Evolutionary conservation across 2,797 vertebrate genomes (phyloP), one percentile per base, ranked within the genome.

Genomic region (Meda fulgida): DNA sequence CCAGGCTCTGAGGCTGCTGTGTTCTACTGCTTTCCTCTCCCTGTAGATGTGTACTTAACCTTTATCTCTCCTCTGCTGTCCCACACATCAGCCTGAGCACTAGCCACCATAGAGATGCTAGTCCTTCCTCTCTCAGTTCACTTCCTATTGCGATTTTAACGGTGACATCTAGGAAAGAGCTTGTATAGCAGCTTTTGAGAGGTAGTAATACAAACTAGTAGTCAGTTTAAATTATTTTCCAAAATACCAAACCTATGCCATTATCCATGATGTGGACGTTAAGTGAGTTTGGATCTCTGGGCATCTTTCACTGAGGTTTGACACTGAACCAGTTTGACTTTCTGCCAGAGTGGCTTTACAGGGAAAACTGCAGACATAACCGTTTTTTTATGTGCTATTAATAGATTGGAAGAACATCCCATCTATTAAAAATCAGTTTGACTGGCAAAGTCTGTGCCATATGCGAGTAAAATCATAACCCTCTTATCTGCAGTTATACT

Each of bases 51-150:
- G 71, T 87, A 87, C 89, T 90, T 93, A 91, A 93, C 94, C 93
- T 95, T 92, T 92, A 92, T 91, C 89, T 94, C 90, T 90, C 92
- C 92, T 93, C 92, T 89, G 92, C 66, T 88, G 83, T 65, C 71
- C 90, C 83, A 85, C 88, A 86, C 89, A 34, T 36, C 72, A 84
- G 85, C 89, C 86, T 81, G 36, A 88, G 82, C 72, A 67, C 85
- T 76, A 82, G 67, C 67, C 76, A 63, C 31, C 4, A 36, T 87
- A 84, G 70, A 86, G 84, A 79, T 85, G 81, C 91, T 91, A 13
- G 38, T 66, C 60, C 43, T 43, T 36, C 46, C 1, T 67, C 78
- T 77, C 51, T 75, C 36, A 18, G 40, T 63, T 71, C 43, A 69
- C 36, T 76, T 71, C 31, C 13, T 51, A n/a, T 29, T 26, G 36